Percentiles rank a stretch among this genome's conserved stretches.
phyloP scores from a whole-genome alignment of 2,113 vertebrate species.

The Lophotis ruficrista region DNA sequence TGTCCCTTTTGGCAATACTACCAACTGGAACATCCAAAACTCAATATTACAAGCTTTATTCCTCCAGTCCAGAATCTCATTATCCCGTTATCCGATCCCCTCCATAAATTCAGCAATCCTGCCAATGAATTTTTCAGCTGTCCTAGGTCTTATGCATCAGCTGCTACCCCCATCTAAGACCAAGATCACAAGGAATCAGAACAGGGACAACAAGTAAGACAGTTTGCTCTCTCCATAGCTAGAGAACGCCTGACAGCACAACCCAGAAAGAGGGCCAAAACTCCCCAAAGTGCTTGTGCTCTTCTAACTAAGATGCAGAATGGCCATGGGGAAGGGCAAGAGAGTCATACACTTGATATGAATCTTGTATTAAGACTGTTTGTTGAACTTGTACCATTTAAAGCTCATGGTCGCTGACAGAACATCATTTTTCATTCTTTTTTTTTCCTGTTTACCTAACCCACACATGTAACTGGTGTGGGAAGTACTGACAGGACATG shows the following conservation, averaged over 20 bases:
- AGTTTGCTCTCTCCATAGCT: background rate
- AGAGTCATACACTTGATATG: background rate
- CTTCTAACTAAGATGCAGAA: background rate
- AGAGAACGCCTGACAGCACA: background rate
- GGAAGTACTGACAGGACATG: constrained; percentile 27
- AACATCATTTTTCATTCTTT: background rate
- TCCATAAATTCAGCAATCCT: constrained; percentile 1
- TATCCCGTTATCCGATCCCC: background rate
- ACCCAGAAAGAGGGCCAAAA: background rate
- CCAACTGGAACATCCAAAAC: constrained; percentile 8
- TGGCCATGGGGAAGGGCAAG: background rate
- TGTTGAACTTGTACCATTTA: background rate
- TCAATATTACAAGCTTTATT: background rate
- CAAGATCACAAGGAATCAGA: background rate
- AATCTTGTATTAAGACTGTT: background rate
- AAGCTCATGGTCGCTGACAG: background rate
- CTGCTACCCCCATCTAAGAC: background rate
- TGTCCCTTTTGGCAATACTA: background rate
- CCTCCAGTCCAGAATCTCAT: background rate
- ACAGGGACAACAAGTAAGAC: background rate
- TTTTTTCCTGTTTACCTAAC: background rate
- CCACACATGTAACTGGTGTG: background rate
- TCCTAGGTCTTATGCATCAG: constrained; percentile 21
- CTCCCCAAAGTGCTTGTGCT: background rate
- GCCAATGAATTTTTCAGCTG: constrained; percentile 40